Evolutionary conservation across 2,888 invertebrate genomes (phyloP).

Genomic region (Pollenia amentaria): DNA sequence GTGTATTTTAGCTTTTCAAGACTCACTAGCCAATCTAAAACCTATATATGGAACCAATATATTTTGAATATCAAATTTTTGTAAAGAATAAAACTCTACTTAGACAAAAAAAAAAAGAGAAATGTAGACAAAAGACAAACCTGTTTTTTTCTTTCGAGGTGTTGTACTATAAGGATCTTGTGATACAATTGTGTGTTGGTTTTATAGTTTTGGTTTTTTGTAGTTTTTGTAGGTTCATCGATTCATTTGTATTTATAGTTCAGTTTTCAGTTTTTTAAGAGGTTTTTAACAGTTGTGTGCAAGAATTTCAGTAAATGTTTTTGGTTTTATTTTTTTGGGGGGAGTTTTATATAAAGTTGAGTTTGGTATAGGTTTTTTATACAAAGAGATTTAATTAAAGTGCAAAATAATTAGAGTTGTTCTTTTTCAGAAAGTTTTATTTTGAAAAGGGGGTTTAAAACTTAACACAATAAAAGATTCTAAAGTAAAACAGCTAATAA

Average conservation of each 20-base stretch:
- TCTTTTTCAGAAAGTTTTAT: slow-evolving; percentile 28
- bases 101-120: slow-evolving; percentile 21
- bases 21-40: slow-evolving; percentile 60
- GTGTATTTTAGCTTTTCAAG: slow-evolving; percentile 40
- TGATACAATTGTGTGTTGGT: slow-evolving; percentile 77
- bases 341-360: slow-evolving; percentile 12
- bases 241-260: slow-evolving; percentile 60
- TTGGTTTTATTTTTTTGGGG: slow-evolving; percentile 33
- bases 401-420: slow-evolving; percentile 65
- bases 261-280: slow-evolving; percentile 62
- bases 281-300: slow-evolving; percentile 70
- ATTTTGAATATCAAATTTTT: slow-evolving; percentile 10
- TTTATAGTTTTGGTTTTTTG: slow-evolving; percentile 62
- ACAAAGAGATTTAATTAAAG: slow-evolving; percentile 66
- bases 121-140: slow-evolving; percentile 78
- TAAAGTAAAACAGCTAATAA: slow-evolving; percentile 37
- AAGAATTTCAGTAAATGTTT: slow-evolving; percentile 55
- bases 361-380: slow-evolving; percentile 23
- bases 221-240: slow-evolving; percentile 48
- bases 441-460: background rate
- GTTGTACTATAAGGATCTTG: slow-evolving; percentile 83
- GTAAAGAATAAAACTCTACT: slow-evolving; percentile 33
- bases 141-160: slow-evolving; percentile 81
- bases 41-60: slow-evolving; percentile 17
- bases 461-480: background rate